Base-by-base conservation (phyloP, 2,888 invertebrate genomes). In the Dynastes grantii region DNA sequence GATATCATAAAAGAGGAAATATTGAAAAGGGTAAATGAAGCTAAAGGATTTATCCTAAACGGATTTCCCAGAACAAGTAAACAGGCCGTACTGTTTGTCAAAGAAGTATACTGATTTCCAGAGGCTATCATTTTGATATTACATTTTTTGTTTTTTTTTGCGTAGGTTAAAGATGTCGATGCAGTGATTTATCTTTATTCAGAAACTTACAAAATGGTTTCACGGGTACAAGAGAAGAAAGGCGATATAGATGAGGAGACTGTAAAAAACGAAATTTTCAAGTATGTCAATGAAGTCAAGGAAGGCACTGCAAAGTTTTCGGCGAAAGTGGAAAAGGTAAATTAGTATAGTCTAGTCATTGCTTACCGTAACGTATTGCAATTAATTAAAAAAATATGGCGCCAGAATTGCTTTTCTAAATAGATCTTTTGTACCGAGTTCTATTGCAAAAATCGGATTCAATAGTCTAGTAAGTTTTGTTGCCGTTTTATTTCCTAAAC, bases 11-110 rank as follows among this genome's bases (percentile, higher is more conserved):
- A 79, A 68, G 79, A 79, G 61, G 77, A 79, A 67, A 79, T 77
- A 67, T 27, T 77, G 53, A 77, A 75, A 40, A 75, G 37, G 13
- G 58, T 75, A 9, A 79, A 79, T 53, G 63, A 73, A 51, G 77
- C 79, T 0, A 90, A 65, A 90, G 92, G 92, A 0, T 92, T 90
- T 83, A 89, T 92, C 22, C 85, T 92, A 61, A 91, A 91, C 9
- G 91, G 91, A 13, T 92, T 92, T 86, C 92, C 92, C 8, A 90
- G 89, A 85, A 92, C 90, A 77, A 88, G 88, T 11, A 89, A 85
- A 76, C 87, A 88, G 82, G 87, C 87, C 1, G 78, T 81, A 29
- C 77, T 86, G 77, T 88, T 88, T 76, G 83, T 85, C 8, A 85
- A 85, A 65, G 88, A 88, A 83, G 84, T 88, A 67, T 83, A 81